phyloP scores from a whole-genome alignment of 1,140 invertebrate genomes.

The Calliphora vicina region DNA sequence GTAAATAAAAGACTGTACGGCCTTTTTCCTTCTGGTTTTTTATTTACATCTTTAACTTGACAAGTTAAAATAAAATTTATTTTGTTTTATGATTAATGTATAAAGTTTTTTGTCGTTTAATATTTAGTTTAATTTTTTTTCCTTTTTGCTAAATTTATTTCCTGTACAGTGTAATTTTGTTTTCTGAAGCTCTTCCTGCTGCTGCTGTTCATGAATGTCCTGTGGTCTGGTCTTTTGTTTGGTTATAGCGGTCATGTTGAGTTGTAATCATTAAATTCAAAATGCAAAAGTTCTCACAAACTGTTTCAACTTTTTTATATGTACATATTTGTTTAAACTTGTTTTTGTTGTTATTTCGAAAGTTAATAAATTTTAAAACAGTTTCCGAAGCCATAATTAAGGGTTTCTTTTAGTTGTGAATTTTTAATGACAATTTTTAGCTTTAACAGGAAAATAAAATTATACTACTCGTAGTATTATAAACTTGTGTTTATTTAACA shows the following conservation, averaged over 20 bases:
- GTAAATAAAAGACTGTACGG: too few species aligned
- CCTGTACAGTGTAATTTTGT: neutral
- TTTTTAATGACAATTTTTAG: constrained; percentile 6
- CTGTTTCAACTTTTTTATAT: neutral
- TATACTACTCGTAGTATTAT: neutral
- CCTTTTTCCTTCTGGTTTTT: too few species aligned
- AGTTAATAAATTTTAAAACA: constrained; percentile 21
- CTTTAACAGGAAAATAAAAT: neutral
- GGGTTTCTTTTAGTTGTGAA: neutral
- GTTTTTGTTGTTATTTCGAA: neutral
- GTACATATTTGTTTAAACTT: neutral
- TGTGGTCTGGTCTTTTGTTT: neutral
- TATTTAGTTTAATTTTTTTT: neutral
- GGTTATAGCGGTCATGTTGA: neutral
- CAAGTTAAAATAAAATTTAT: neutral
- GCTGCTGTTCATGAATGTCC: neutral
- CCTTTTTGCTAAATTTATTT: neutral
- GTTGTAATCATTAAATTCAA: neutral
- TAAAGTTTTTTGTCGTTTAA: neutral
- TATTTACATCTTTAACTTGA: neutral
- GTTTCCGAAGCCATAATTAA: constrained; percentile 23
- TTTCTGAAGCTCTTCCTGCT: neutral
- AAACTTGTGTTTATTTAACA: neutral
- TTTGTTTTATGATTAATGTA: neutral
- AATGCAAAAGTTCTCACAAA: neutral